These are phyloP conservation scores for Caenorhabditis angaria DNA, from an alignment of 2,888 invertebrate genomes.

Conservation along the genomic window DNA sequence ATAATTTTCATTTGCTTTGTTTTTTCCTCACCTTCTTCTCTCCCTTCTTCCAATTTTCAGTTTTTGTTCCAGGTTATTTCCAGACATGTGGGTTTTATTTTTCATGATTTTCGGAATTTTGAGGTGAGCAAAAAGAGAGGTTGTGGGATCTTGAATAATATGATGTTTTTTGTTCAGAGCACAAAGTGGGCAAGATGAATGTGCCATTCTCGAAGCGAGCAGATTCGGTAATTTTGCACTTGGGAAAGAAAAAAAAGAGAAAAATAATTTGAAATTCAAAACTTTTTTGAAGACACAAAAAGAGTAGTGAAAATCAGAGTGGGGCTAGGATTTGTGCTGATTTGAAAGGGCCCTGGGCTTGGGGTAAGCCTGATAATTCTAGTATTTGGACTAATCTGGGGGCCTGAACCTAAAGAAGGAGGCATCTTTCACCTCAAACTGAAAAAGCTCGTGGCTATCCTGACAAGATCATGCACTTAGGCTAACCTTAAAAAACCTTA, in stretches of 20 bases:
- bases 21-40: not conserved
- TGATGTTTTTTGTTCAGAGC: not conserved
- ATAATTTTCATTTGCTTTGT: not conserved
- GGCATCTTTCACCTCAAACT: too few species aligned
- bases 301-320: too few species aligned
- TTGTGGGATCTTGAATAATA: not conserved
- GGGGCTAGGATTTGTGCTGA: too few species aligned
- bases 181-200: not conserved
- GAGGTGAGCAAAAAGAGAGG: not conserved
- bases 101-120: not conserved
- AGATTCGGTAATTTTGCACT: not conserved
- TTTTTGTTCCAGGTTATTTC: not conserved
- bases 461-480: too few species aligned
- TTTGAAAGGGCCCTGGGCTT: too few species aligned
- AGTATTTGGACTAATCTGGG: too few species aligned
- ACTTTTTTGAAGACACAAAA: too few species aligned
- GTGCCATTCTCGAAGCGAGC: not conserved
- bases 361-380: too few species aligned
- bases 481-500: too few species aligned
- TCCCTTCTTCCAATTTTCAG: not conserved
- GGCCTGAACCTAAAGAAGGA: too few species aligned
- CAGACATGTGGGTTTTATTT: conserved; percentile 2
- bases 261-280: not conserved
- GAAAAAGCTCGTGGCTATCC: too few species aligned
- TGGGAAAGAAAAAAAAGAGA: not conserved